Percentiles rank a stretch among this genome's conserved stretches.
These are phyloP conservation scores for Channa striata DNA, from an alignment of 2,797 vertebrate genomes.

Conservation along the genomic window DNA sequence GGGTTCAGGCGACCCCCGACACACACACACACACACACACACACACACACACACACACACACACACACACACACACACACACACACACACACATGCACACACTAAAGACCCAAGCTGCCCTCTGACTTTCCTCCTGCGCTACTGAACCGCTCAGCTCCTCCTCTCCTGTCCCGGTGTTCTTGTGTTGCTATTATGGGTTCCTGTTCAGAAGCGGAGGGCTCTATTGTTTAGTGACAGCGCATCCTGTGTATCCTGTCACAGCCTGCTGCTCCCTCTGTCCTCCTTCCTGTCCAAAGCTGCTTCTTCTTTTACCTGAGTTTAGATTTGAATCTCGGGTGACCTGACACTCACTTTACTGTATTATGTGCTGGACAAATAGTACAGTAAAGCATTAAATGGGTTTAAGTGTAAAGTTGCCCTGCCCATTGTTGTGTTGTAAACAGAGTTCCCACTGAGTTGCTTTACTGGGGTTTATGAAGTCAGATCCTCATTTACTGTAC, in stretches of 20 bases:
- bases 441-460: neutral
- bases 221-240: slow-evolving; percentile 78
- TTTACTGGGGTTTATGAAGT: slow-evolving; percentile 7
- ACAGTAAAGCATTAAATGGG: neutral
- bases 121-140: slow-evolving; percentile 61
- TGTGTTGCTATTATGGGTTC: slow-evolving; percentile 84
- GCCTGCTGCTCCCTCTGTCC: slow-evolving; percentile 61
- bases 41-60: slow-evolving; percentile 31
- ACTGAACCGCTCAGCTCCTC: slow-evolving; percentile 58
- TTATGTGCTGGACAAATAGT: slow-evolving; percentile 1
- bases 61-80: slow-evolving; percentile 8
- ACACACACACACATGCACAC: slow-evolving; percentile 33
- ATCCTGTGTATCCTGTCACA: slow-evolving; percentile 75
- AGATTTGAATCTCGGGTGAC: slow-evolving; percentile 52
- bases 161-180: slow-evolving; percentile 63
- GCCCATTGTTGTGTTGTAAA: neutral
- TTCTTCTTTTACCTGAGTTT: slow-evolving; percentile 42
- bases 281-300: slow-evolving; percentile 41
- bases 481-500: neutral
- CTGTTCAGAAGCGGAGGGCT: slow-evolving; percentile 68
- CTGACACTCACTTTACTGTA: slow-evolving; percentile 49
- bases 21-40: slow-evolving; percentile 18
- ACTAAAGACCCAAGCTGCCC: slow-evolving; percentile 49
- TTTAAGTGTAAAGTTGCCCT: neutral
- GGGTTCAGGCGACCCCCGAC: slow-evolving; percentile 29